Conservation (phyloP, 2,888 invertebrate species). For the Andrena marginata region DNA sequence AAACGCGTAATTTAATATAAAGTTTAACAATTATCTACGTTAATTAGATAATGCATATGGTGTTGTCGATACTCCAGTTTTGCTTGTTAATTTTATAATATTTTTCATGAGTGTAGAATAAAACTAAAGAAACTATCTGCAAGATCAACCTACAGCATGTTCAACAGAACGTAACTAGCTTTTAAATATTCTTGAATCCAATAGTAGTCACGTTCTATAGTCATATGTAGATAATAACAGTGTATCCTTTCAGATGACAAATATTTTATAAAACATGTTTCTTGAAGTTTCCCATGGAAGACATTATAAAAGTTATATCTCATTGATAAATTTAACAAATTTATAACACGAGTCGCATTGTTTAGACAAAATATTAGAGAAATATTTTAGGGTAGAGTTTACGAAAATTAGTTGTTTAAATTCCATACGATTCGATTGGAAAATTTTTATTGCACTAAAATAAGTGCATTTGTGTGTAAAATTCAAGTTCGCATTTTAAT, state of each 20-base stretch:
- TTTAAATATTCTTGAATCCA: conserved; percentile 59
- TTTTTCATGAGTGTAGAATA: conserved; percentile 11
- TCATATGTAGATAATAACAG: conserved; percentile 66
- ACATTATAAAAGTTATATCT: conserved; percentile 46
- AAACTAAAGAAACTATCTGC: conserved; percentile 36
- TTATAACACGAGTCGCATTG: conserved; percentile 28
- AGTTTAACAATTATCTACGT: conserved; percentile 18
- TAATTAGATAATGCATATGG: conserved; percentile 16
- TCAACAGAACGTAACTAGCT: conserved; percentile 68
- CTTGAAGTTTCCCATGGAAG: conserved; percentile 69
- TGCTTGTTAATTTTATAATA: conserved; percentile 4
- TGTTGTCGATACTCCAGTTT: conserved; percentile 4
- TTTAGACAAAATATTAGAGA: conserved; percentile 35
- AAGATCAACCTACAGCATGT: conserved; percentile 74
- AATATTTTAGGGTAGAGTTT: conserved; percentile 26
- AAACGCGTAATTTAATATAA: conserved; percentile 34
- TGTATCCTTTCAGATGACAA: conserved; percentile 61
- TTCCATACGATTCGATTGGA: conserved; percentile 1
- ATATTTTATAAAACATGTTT: conserved; percentile 70
- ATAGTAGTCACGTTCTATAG: conserved; percentile 58
- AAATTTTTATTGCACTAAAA: conserved; percentile 13
- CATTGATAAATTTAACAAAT: conserved; percentile 27
- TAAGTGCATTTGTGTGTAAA: conserved; percentile 23
- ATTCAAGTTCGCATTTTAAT: conserved; percentile 25
- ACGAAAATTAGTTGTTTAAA: conserved; percentile 3